Evolutionary conservation across 2,113 vertebrate species (phyloP).

Genomic region (Nothobranchius kuhntae): DNA sequence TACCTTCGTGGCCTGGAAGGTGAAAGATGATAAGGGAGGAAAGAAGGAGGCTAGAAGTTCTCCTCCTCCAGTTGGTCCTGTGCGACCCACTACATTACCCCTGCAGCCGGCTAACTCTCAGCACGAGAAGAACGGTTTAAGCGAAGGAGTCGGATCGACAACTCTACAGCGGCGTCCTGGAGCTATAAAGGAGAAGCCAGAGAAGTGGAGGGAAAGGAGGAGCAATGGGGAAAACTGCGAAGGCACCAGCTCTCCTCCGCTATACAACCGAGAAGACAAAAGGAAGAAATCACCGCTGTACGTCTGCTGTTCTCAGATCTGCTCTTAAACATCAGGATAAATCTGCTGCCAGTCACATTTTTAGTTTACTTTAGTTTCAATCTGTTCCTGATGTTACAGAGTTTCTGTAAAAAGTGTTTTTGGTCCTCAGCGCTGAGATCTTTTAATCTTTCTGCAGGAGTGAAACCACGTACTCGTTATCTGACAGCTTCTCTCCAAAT

Average conservation of each 20-base stretch:
- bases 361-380: too few species aligned
- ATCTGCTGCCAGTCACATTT: too few species aligned
- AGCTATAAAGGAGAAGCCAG: conserved; percentile 82
- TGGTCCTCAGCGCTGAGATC: not conserved
- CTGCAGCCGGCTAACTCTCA: conserved; percentile 32
- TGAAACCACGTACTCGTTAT: conserved; percentile 53
- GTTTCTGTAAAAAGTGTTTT: not conserved
- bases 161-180: conserved; percentile 81
- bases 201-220: conserved; percentile 82
- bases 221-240: conserved; percentile 57
- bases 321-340: too few species aligned
- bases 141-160: conserved; percentile 53
- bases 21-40: conserved; percentile 66
- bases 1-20: conserved; percentile 75
- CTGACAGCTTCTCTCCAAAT: conserved; percentile 67
- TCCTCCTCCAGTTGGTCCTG: conserved; percentile 42
- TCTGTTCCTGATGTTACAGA: not conserved
- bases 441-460: conserved; percentile 48
- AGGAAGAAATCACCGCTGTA: conserved; percentile 61
- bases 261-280: conserved; percentile 41
- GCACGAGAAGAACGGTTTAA: conserved; percentile 32
- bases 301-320: conserved; percentile 13
- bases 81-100: conserved; percentile 48
- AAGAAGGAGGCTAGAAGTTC: conserved; percentile 70
- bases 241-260: conserved; percentile 20